These are phyloP conservation scores for Mylabris phalerata DNA, from an alignment of 1,140 invertebrate species.

Conservation along the genomic window DNA sequence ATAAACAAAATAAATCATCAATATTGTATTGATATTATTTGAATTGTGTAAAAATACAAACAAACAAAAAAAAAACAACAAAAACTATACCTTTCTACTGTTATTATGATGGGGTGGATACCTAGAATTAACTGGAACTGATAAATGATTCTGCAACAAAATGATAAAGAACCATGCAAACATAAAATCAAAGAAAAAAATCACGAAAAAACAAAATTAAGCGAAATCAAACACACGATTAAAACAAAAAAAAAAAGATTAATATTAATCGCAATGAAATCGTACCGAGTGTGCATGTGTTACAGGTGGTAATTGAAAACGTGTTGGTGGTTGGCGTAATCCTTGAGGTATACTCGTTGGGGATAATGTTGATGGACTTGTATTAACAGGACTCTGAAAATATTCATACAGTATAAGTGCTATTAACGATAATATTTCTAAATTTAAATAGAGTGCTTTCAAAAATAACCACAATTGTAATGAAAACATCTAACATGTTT, in stretches of 20 bases:
- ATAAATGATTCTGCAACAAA: constrained; percentile 82
- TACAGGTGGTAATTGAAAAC: constrained; percentile 36
- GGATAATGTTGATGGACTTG: constrained; percentile 64
- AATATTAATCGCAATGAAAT: constrained; percentile 8
- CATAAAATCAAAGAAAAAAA: constrained; percentile 49
- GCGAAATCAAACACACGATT: constrained; percentile 49
- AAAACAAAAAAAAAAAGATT: constrained; percentile 3
- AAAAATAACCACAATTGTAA: neutral
- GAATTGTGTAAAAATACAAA: neutral
- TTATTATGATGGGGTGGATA: constrained; percentile 64
- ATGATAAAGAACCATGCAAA: constrained; percentile 58
- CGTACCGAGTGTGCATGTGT: constrained; percentile 32
- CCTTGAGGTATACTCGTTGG: constrained; percentile 49
- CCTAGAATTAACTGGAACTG: constrained; percentile 77
- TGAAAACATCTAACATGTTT: neutral
- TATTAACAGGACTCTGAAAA: constrained; percentile 61
- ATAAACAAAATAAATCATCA: neutral
- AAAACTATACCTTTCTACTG: constrained; percentile 52
- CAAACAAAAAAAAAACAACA: constrained; percentile 2
- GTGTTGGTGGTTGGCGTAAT: constrained; percentile 28
- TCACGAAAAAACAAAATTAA: constrained; percentile 52
- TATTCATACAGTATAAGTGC: constrained; percentile 3
- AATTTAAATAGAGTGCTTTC: neutral
- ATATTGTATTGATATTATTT: neutral
- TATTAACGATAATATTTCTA: neutral